A percentile compares a stretch with the other conserved stretches of the same genome.
Evolutionary conservation across 2,797 vertebrate genomes (phyloP).

Genomic region (Hapalemur alaotrensis): DNA sequence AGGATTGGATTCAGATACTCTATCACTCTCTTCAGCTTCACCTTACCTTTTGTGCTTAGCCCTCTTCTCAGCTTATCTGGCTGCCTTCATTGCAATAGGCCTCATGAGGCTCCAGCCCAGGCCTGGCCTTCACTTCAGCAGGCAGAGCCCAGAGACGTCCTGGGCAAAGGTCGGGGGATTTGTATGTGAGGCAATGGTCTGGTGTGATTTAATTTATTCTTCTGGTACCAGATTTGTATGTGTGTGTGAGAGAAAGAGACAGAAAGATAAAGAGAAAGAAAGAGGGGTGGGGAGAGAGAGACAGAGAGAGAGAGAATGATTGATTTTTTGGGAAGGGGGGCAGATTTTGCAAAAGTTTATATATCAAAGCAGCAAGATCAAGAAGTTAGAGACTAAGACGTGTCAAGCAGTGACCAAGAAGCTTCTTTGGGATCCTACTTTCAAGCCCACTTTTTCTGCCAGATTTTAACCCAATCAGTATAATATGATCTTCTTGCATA

Average conservation of each 20-base stretch:
- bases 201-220: slow-evolving; percentile 9
- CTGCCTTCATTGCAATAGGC: background rate
- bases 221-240: background rate
- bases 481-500: background rate
- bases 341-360: background rate
- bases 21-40: background rate
- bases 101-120: background rate
- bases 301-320: background rate
- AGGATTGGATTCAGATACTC: background rate
- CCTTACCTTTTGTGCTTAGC: background rate
- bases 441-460: background rate
- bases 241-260: background rate
- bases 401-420: background rate
- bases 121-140: slow-evolving; percentile 40
- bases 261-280: background rate
- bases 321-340: background rate
- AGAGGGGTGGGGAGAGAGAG: too few species aligned
- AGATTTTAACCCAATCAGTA: slow-evolving; percentile 11
- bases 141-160: background rate
- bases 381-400: background rate
- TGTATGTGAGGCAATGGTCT: slow-evolving; percentile 38
- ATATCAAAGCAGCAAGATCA: background rate
- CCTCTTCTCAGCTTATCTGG: background rate
- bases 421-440: background rate
- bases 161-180: slow-evolving; percentile 46